These are phyloP conservation scores for Erythrocercus mccallii DNA, from an alignment of 2,113 vertebrate species.

Conservation along the genomic window DNA sequence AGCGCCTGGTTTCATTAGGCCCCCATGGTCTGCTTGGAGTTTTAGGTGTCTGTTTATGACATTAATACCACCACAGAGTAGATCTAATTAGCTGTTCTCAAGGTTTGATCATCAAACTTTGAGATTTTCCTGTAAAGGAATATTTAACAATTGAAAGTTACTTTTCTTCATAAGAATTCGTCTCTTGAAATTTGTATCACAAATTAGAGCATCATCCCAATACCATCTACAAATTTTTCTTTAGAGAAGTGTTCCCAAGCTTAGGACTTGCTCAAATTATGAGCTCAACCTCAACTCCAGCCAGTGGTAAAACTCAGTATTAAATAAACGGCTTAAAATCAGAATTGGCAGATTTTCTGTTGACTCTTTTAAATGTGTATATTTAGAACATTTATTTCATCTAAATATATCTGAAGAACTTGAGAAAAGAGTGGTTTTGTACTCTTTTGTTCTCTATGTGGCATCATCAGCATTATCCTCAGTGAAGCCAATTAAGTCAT, in stretches of 20 bases:
- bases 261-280: background rate
- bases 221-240: background rate
- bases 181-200: background rate
- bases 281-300: background rate
- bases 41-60: background rate
- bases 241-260: background rate
- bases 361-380: background rate
- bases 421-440: background rate
- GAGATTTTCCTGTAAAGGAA: background rate
- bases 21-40: background rate
- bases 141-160: background rate
- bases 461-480: conserved; percentile 39
- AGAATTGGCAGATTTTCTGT: background rate
- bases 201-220: background rate
- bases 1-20: background rate
- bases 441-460: background rate
- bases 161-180: background rate
- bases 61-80: background rate
- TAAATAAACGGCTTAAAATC: background rate
- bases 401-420: conserved; percentile 27
- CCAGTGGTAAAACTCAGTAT: background rate
- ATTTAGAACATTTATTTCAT: background rate
- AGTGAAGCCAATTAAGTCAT: conserved; percentile 38
- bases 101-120: background rate
- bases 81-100: background rate